Conservation (phyloP, 2,797 vertebrate genomes). For the Lithobates pipiens region DNA sequence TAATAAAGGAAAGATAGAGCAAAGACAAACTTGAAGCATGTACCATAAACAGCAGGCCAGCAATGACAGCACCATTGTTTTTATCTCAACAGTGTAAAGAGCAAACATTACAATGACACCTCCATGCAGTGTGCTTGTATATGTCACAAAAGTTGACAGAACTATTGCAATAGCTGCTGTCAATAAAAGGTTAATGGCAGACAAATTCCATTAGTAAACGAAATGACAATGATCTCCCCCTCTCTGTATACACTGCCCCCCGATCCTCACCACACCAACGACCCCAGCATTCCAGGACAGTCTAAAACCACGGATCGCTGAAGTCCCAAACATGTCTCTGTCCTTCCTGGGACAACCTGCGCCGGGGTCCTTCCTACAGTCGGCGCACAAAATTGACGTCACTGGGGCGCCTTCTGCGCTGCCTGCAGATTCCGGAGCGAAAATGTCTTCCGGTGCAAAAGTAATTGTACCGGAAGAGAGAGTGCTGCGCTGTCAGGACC, state of each 20-base stretch:
- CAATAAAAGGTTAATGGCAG: too few species aligned
- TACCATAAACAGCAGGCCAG: too few species aligned
- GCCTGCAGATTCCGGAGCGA: neutral
- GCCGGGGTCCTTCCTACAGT: slow-evolving; percentile 24
- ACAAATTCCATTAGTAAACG: too few species aligned
- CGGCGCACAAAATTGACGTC: slow-evolving; percentile 41
- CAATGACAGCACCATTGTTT: too few species aligned
- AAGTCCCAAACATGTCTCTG: slow-evolving; percentile 27
- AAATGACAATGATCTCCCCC: neutral
- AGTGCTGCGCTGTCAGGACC: too few species aligned
- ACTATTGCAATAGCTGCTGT: too few species aligned
- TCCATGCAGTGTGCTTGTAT: neutral
- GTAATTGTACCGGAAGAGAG: too few species aligned
- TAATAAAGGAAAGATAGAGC: too few species aligned
- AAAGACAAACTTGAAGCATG: too few species aligned
- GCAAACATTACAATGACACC: neutral
- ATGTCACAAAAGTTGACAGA: too few species aligned
- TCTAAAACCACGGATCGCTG: slow-evolving; percentile 11
- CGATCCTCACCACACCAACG: slow-evolving; percentile 20
- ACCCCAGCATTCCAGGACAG: slow-evolving; percentile 22
- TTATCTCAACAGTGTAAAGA: neutral
- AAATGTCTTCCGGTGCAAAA: too few species aligned
- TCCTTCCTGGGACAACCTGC: slow-evolving; percentile 52
- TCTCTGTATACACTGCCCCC: neutral
- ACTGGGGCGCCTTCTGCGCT: neutral